Percentiles rank a stretch among this genome's conserved stretches.
Evolutionary conservation across 2,797 vertebrate species (phyloP).

Genomic region (Nothura maculosa): DNA sequence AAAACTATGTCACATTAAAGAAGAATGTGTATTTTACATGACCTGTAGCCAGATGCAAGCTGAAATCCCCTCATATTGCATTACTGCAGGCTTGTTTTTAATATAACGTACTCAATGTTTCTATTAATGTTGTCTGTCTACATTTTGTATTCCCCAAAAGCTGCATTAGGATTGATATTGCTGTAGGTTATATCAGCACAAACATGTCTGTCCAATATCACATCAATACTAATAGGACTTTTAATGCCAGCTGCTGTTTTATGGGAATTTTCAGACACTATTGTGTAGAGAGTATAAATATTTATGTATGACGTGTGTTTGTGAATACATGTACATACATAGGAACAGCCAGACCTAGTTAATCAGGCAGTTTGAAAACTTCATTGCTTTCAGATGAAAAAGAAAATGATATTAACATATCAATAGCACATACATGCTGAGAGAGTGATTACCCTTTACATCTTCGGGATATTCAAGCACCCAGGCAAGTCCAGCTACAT

Average conservation of each 20-base stretch:
- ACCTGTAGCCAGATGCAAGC: neutral
- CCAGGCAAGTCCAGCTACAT: constrained; percentile 30
- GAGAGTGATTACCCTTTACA: constrained; percentile 79
- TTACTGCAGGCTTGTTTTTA: neutral
- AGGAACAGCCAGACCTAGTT: constrained; percentile 52
- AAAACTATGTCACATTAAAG: neutral
- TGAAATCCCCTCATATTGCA: neutral
- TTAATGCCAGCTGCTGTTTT: constrained; percentile 43
- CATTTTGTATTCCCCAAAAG: neutral
- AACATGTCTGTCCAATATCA: constrained; percentile 29
- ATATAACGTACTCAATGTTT: neutral
- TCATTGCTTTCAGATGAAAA: constrained; percentile 81
- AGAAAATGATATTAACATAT: constrained; percentile 83
- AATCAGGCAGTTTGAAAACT: constrained; percentile 80
- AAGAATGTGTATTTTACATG: accelerated
- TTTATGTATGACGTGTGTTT: constrained; percentile 50
- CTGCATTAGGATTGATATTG: constrained; percentile 11
- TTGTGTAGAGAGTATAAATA: constrained; percentile 69
- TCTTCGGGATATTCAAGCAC: constrained; percentile 56
- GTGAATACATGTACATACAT: neutral
- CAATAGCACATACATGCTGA: constrained; percentile 80
- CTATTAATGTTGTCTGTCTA: neutral
- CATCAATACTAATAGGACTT: constrained; percentile 49
- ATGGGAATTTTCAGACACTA: constrained; percentile 34
- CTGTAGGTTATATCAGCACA: constrained; percentile 23